These are phyloP conservation scores for Trogon melanurus DNA, from an alignment of 2,113 vertebrate genomes.

Conservation along the genomic window DNA sequence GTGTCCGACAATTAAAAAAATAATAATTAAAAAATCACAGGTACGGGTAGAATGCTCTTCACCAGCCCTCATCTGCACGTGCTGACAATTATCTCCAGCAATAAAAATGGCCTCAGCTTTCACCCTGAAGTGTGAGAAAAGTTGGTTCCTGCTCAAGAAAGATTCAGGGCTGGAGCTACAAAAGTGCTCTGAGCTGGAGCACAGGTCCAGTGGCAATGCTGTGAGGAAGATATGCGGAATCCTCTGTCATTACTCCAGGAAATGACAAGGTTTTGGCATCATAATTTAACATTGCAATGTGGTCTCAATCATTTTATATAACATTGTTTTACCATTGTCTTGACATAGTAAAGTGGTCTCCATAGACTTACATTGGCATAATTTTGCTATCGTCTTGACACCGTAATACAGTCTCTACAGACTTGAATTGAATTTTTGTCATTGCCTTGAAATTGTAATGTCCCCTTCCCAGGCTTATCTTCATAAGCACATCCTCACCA, in stretches of 20 bases:
- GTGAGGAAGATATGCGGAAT: conserved; percentile 39
- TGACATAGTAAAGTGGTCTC: conserved; percentile 82
- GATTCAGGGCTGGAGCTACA: background rate
- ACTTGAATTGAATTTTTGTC: conserved; percentile 83
- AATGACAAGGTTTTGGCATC: conserved; percentile 81
- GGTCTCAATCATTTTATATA: conserved; percentile 77
- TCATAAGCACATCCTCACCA: conserved; percentile 65
- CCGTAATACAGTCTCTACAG: conserved; percentile 82
- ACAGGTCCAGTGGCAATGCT: background rate
- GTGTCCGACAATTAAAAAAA: background rate
- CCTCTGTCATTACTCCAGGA: conserved; percentile 63
- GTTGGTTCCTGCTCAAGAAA: background rate
- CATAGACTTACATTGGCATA: conserved; percentile 77
- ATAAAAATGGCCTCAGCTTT: background rate
- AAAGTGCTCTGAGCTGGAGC: background rate
- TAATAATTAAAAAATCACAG: background rate
- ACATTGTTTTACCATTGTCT: conserved; percentile 80
- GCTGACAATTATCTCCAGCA: background rate
- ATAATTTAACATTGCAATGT: conserved; percentile 77
- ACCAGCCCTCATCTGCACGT: background rate
- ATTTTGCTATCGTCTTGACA: conserved; percentile 82
- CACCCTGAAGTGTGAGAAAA: background rate
- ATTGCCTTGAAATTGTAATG: conserved; percentile 83
- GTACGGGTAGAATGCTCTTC: background rate
- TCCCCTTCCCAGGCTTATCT: conserved; percentile 76